These are phyloP conservation scores for Lepidocolaptes lacrymiger DNA, from an alignment of 2,797 vertebrate species.

Conservation along the genomic window DNA sequence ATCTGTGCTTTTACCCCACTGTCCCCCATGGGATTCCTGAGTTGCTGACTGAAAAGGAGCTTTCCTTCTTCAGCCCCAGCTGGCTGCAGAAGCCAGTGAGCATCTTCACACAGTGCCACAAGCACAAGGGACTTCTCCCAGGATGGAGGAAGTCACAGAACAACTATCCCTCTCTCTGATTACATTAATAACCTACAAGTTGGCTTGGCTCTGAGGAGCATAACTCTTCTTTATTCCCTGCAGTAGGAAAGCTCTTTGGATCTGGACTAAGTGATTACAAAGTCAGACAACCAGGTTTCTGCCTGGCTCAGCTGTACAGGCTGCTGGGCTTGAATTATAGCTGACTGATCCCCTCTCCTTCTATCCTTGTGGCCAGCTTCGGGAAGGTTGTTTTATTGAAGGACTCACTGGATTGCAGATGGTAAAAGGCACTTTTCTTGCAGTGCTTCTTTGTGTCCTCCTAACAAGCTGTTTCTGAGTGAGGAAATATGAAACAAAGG, in stretches of 20 bases:
- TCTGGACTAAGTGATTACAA: background rate
- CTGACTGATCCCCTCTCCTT: background rate
- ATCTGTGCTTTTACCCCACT: too few relatives aligned
- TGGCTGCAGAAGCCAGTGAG: background rate
- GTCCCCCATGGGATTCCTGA: background rate
- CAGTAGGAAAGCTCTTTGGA: background rate
- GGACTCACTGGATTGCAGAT: background rate
- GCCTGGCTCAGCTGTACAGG: background rate
- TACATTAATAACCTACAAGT: background rate
- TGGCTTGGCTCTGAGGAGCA: background rate
- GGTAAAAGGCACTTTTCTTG: background rate
- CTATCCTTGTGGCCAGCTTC: background rate
- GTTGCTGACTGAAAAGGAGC: background rate
- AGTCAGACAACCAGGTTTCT: background rate
- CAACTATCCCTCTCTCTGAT: background rate
- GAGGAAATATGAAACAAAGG: conserved; percentile 4
- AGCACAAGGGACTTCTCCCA: background rate
- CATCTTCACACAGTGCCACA: background rate
- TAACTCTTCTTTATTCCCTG: background rate
- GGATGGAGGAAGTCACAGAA: background rate
- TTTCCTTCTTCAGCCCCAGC: background rate
- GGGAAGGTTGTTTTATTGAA: background rate
- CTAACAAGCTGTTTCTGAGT: background rate
- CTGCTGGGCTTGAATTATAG: background rate
- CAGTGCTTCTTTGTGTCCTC: background rate